Evolutionary conservation across 2,797 vertebrate species (phyloP), one percentile per base, ranked within the genome.

Genomic region (Enteromius radiatus): DNA sequence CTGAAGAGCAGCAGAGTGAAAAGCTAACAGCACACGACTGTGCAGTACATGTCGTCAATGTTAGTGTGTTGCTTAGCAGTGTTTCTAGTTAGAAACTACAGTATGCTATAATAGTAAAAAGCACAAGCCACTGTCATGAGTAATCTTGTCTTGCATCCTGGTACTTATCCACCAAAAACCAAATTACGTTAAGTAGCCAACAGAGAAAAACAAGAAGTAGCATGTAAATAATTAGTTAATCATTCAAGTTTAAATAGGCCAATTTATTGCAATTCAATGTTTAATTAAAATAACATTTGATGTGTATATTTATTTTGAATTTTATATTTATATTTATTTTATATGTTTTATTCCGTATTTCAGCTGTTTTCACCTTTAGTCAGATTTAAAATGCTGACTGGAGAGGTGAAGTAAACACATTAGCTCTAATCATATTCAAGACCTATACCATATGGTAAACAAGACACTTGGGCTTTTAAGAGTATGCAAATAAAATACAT

Each of bases 391-490:
- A 64, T 21, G 12, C 38, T 36, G 36, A 38, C 65, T 56, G 47
- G 36, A 71, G 14, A 19, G 67, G 67, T 61, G 59, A 73, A 36
- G 43, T 49, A 76, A 56, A 81, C 80, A 54, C 19, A 82, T 76
- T 82, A 59, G 23, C 31, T 4, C 49, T 76, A 69, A 61, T 68
- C 38, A 68, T 19, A 82, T 82, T 68, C 63, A 68, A 69, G 41
- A 67, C 19, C 28, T 52, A 19, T 63, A 26, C 10, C 45, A n/a
- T n/a, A 33, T 31, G 36, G 33, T 82, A 82, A 76, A 82, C 64
- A 82, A 56, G 81, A 67, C 38, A 59, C 49, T 80, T n/a, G 49
- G 41, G 28, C 73, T 68, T 82, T 26, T 45, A 14, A 67, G 23
- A 6, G 4, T 45, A 69, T 69, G 49, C n/a, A 56, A 83, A 83